These are phyloP conservation scores for Schizaphis graminum DNA, from an alignment of 2,888 invertebrate genomes.

Conservation along the genomic window DNA sequence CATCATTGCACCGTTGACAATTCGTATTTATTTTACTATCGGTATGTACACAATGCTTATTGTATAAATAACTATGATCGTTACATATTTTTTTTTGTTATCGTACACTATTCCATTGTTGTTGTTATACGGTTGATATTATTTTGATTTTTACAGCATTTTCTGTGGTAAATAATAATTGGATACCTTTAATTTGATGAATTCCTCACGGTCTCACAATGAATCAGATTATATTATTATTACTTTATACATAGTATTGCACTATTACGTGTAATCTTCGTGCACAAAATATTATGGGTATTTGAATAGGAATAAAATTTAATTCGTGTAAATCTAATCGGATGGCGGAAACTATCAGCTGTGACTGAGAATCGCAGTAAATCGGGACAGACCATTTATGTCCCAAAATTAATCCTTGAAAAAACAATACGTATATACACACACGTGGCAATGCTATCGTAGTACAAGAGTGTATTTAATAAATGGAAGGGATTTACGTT, in stretches of 20 bases:
- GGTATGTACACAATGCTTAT: background rate
- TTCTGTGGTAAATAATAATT: background rate
- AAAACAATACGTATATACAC: slow-evolving; percentile 21
- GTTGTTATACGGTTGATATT: background rate
- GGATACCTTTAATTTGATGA: background rate
- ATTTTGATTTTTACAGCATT: background rate
- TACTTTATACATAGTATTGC: background rate
- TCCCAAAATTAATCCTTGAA: slow-evolving; percentile 33
- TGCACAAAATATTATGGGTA: background rate
- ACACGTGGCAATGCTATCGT: background rate
- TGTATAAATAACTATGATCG: background rate
- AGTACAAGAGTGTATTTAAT: background rate
- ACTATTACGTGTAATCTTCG: background rate
- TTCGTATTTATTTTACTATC: background rate
- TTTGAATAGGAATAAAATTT: background rate
- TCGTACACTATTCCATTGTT: background rate
- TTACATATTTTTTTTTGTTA: background rate
- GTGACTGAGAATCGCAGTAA: background rate
- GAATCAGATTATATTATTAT: background rate
- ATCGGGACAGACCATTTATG: background rate
- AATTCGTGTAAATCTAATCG: background rate
- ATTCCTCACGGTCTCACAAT: background rate
- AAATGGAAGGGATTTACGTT: slow-evolving; percentile 19
- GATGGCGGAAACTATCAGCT: background rate
- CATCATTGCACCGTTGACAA: background rate